A percentile compares a stretch with the other conserved stretches of the same genome.
Evolutionary conservation across 2,888 invertebrate species (phyloP).

Genomic region (Adelognathus sp.): DNA sequence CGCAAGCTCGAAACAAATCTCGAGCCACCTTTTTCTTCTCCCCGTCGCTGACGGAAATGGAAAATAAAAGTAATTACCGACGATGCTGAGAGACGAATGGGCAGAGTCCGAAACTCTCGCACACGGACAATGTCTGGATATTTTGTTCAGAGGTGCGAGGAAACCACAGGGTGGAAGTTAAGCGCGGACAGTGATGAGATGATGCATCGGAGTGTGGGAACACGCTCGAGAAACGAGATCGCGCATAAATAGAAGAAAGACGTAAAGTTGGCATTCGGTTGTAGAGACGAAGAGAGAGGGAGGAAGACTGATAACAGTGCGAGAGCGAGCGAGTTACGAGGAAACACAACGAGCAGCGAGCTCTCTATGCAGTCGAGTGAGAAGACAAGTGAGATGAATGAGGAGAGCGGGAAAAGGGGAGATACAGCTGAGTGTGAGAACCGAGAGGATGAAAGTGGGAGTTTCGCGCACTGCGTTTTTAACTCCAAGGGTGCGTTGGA

Average conservation of each 20-base stretch:
- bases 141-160: slow-evolving; percentile 68
- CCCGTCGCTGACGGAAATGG: slow-evolving; percentile 10
- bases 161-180: slow-evolving; percentile 59
- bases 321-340: slow-evolving; percentile 18
- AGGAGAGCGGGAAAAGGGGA: slow-evolving; percentile 28
- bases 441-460: slow-evolving; percentile 34
- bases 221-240: neutral
- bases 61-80: slow-evolving; percentile 32
- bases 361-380: slow-evolving; percentile 27
- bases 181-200: slow-evolving; percentile 46
- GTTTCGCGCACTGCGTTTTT: slow-evolving; percentile 73
- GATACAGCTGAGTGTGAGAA: slow-evolving; percentile 26
- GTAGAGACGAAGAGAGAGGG: slow-evolving; percentile 3
- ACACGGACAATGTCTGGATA: slow-evolving; percentile 51
- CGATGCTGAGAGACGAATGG: slow-evolving; percentile 25
- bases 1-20: slow-evolving; percentile 9
- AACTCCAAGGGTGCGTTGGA: slow-evolving; percentile 77
- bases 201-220: slow-evolving; percentile 44
- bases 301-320: slow-evolving; percentile 46
- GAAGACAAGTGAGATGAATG: slow-evolving; percentile 42
- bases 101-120: neutral
- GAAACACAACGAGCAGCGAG: slow-evolving; percentile 24
- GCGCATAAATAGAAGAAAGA: neutral
- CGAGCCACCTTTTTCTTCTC: slow-evolving; percentile 1
- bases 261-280: slow-evolving; percentile 26